Evolutionary conservation across 2,797 vertebrate species (phyloP).

Genomic region (Acipenser ruthenus): DNA sequence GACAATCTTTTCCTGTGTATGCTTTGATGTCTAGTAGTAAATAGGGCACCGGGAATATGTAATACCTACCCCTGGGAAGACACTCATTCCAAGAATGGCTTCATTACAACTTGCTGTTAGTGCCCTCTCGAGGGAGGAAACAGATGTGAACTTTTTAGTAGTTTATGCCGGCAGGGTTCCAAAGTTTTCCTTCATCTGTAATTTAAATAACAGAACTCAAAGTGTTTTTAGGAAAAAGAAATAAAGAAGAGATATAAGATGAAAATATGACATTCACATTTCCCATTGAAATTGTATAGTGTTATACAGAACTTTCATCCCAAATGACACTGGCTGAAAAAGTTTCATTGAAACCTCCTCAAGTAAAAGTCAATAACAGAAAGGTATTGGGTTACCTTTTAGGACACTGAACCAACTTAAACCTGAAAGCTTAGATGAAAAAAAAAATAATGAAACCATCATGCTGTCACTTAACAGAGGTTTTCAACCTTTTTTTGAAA

Average conservation of each 20-base stretch:
- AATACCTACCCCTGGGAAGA: constrained; percentile 15
- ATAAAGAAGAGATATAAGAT: background rate
- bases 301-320: background rate
- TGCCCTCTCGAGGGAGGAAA: constrained; percentile 23
- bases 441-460: no score
- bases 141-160: constrained; percentile 32
- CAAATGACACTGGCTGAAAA: background rate
- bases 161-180: constrained; percentile 26
- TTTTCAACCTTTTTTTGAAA: no score
- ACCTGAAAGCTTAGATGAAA: constrained; percentile 2
- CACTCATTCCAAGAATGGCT: constrained; percentile 19
- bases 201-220: constrained; percentile 20
- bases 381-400: background rate
- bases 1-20: background rate
- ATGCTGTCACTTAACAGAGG: no score
- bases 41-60: background rate
- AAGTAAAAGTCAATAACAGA: background rate
- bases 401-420: background rate
- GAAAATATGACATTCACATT: background rate
- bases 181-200: constrained; percentile 29
- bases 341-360: background rate
- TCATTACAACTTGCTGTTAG: constrained; percentile 26
- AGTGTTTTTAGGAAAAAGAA: constrained; percentile 16
- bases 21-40: background rate
- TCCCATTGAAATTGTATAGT: background rate